These are phyloP conservation scores for Panulirus ornatus DNA, from an alignment of 1,140 invertebrate genomes.

Conservation along the genomic window DNA sequence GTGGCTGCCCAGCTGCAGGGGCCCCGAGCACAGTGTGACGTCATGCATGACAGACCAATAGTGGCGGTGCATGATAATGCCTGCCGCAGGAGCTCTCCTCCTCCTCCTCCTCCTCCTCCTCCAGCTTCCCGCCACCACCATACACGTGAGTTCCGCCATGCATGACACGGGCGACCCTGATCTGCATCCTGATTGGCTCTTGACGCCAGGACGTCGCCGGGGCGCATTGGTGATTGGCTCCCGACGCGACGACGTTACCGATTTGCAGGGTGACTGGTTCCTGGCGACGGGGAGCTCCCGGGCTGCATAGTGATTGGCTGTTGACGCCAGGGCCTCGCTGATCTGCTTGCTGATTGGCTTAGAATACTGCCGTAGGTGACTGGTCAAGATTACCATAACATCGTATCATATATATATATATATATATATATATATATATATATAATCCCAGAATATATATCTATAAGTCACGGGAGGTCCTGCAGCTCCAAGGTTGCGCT, in stretches of 20 bases:
- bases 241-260: background rate
- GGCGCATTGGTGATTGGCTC: background rate
- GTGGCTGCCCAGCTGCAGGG: slow-evolving; percentile 9
- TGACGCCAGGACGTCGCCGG: background rate
- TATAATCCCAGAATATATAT: too few relatives aligned
- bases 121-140: background rate
- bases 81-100: background rate
- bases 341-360: too few relatives aligned
- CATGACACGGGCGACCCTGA: slow-evolving; percentile 5
- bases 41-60: slow-evolving; percentile 24
- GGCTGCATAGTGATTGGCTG: too few relatives aligned
- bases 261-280: too few relatives aligned
- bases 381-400: too few relatives aligned
- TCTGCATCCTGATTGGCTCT: background rate
- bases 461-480: too few relatives aligned
- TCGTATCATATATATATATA: too few relatives aligned
- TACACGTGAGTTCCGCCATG: background rate
- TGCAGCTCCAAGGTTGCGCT: too few relatives aligned
- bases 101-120: background rate
- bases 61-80: background rate
- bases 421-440: too few relatives aligned
- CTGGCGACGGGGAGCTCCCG: too few relatives aligned
- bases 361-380: too few relatives aligned
- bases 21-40: background rate
- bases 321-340: too few relatives aligned